Conservation (phyloP, 1,140 invertebrate genomes). For the Caligus rogercresseyi region DNA sequence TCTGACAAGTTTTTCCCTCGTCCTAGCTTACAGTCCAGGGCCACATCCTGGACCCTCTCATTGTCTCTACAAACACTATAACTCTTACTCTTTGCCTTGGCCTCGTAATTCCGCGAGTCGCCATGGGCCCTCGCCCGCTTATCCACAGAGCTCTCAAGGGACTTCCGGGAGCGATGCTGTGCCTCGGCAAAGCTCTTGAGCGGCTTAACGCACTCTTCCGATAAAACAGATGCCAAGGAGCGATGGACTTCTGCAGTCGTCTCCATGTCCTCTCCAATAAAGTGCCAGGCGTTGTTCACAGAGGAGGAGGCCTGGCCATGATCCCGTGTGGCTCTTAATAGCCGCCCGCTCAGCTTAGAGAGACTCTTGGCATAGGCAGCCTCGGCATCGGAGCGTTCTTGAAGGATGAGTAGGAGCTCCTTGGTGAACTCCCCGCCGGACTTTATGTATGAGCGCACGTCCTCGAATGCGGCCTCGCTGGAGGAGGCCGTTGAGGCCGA, state of each 20-base stretch:
- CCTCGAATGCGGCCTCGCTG: conserved; percentile 76
- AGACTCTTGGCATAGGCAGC: conserved; percentile 71
- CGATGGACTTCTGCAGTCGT: conserved; percentile 67
- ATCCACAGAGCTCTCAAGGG: conserved; percentile 62
- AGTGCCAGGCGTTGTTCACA: conserved; percentile 69
- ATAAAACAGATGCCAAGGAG: conserved; percentile 50
- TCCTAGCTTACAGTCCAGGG: conserved; percentile 29
- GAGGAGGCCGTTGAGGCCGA: neutral
- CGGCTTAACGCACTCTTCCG: conserved; percentile 75
- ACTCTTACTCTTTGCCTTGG: conserved; percentile 61
- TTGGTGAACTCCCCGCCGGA: conserved; percentile 86
- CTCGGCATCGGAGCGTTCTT: conserved; percentile 79
- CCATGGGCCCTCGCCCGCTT: conserved; percentile 58
- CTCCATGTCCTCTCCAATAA: conserved; percentile 74
- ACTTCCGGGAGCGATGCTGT: conserved; percentile 51
- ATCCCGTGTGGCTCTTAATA: conserved; percentile 54
- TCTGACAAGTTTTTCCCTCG: conserved; percentile 37
- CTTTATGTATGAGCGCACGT: conserved; percentile 71
- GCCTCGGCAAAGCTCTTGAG: conserved; percentile 45
- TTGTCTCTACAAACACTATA: conserved; percentile 63
- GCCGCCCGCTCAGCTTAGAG: conserved; percentile 61
- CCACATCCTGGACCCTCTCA: conserved; percentile 61
- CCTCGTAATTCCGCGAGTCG: conserved; percentile 65
- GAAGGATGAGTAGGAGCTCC: conserved; percentile 62
- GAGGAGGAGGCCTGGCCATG: conserved; percentile 43